Conservation (phyloP, 2,888 invertebrate genomes). For the Scelioninae gen. 2 region DNA sequence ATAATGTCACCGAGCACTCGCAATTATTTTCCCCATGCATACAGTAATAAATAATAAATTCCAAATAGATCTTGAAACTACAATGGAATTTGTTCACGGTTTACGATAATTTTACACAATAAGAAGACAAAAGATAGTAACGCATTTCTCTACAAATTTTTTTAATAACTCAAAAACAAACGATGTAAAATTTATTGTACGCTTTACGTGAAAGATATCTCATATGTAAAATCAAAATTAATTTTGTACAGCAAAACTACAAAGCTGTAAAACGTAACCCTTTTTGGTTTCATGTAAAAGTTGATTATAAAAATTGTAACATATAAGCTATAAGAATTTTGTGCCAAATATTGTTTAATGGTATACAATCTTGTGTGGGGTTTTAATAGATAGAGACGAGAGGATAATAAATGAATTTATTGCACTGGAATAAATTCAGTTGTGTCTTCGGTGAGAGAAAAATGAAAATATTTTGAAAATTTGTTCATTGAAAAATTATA, state of each 20-base stretch:
- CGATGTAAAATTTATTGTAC: not conserved
- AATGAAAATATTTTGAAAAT: too few species aligned
- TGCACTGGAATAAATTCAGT: too few species aligned
- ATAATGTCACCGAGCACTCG: constrained; percentile 26
- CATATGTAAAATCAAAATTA: constrained; percentile 12
- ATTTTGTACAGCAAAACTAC: constrained; percentile 2
- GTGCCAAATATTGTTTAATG: too few species aligned
- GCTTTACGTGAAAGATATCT: constrained; percentile 3
- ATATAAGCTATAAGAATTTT: constrained; percentile 24
- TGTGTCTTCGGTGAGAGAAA: too few species aligned
- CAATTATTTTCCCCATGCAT: constrained; percentile 45
- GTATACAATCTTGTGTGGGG: too few species aligned
- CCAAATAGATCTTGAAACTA: constrained; percentile 11
- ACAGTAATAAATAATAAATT: constrained; percentile 57
- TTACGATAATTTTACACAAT: constrained; percentile 5
- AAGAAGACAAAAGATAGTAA: constrained; percentile 1
- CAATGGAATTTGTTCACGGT: constrained; percentile 1
- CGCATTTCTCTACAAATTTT: constrained; percentile 1
- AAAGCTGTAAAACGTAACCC: constrained; percentile 21
- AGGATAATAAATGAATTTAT: too few species aligned
- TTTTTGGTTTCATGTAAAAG: constrained; percentile 17
- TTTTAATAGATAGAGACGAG: too few species aligned
- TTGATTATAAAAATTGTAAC: constrained; percentile 42
- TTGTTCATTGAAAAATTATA: too few species aligned
- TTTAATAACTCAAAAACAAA: not conserved